Evolutionary conservation across 1,140 invertebrate species (phyloP), one percentile per base, ranked within the genome.

Genomic region (Drosophila nikananu): DNA sequence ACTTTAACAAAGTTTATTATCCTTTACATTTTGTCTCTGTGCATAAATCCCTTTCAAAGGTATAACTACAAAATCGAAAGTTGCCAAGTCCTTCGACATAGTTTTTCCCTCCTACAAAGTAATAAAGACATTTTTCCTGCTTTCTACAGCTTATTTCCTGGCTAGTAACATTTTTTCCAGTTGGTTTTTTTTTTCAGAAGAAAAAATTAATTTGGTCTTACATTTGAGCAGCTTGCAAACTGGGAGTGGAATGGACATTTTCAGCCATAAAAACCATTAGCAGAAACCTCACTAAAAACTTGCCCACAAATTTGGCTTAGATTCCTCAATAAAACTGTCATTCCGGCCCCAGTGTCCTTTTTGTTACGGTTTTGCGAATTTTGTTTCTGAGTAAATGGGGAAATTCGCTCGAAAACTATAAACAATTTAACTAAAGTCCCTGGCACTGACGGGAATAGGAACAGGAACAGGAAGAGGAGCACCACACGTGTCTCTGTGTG

Each of bases 401-500:
- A 51, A 39, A 54, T 64, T 41, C 27, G 49, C 19, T 65, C 12
- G 30, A 70, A 60, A 75, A 10, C 59, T 46, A 68, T 76, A 70
- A 71, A 81, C 23, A 81, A 70, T 64, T 61, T 61, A 63, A 39
- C 62, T 61, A 58, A 75, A 76, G 42, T 60, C 39, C 39, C 51
- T 70, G 63, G 42, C 52, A 44, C 21, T 32, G 63, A 44, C 52
- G 48, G 54, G n/a, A 27, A 48, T 44, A 66, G 39, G 9, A 44
- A 15, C 27, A 52, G 27, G 21, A 32, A 23, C 30, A 59, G 21
- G 15, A 51, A 10, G 6, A 30, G 25, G 5, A 46, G 23, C 27
- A 55, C 23, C 71, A 65, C 61, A 44, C 42, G 51, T 52, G 57
- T 44, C 77, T 58, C 39, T 39, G 46, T 42, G 39, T 9, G 21